phyloP scores from a whole-genome alignment of 2,888 invertebrate species.

The Ischnus inquisitorius region DNA sequence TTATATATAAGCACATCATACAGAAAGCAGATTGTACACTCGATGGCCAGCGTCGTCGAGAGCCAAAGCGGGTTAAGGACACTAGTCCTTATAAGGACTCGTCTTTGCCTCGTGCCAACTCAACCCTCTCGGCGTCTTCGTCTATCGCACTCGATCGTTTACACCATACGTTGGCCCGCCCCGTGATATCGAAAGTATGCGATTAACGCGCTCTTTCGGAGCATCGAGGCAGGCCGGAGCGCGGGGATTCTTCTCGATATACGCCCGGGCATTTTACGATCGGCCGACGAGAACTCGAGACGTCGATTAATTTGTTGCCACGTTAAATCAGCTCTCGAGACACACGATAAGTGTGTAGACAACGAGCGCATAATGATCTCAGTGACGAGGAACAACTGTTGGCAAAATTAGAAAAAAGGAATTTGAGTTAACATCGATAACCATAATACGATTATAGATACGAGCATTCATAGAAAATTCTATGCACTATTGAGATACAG shows the following conservation, averaged over 20 bases:
- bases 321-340: background rate
- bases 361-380: background rate
- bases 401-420: background rate
- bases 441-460: background rate
- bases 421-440: background rate
- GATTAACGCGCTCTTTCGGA: slow-evolving; percentile 46
- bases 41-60: slow-evolving; percentile 51
- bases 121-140: slow-evolving; percentile 54
- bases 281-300: slow-evolving; percentile 27
- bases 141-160: slow-evolving; percentile 68
- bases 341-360: background rate
- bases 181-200: slow-evolving; percentile 43
- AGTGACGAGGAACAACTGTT: background rate
- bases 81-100: slow-evolving; percentile 84
- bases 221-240: background rate
- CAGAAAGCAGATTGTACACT: slow-evolving; percentile 32
- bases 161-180: slow-evolving; percentile 19
- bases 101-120: slow-evolving; percentile 78
- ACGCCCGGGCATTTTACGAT: slow-evolving; percentile 13
- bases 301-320: slow-evolving; percentile 33
- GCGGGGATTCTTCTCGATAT: background rate
- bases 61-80: slow-evolving; percentile 85
- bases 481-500: background rate
- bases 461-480: background rate
- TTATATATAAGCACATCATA: slow-evolving; percentile 17